A percentile compares a stretch with the other conserved stretches of the same genome.
Evolutionary conservation across 2,113 vertebrate genomes (phyloP).

Genomic region (Protobothrops flavoviridis): DNA sequence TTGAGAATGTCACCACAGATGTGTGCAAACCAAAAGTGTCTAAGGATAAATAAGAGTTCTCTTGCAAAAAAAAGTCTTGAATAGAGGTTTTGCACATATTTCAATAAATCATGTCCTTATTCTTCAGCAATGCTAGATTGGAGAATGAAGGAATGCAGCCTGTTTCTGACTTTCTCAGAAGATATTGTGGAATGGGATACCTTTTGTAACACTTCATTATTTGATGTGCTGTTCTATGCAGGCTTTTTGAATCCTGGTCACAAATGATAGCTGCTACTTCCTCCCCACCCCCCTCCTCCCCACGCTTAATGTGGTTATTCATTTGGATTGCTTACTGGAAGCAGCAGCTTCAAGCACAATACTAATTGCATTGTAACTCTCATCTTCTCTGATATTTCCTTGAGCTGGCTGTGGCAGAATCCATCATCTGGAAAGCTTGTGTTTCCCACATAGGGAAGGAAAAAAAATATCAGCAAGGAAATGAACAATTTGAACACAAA

Average conservation of each 20-base stretch:
- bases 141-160: not conserved
- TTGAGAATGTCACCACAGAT: not conserved
- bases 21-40: not conserved
- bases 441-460: not conserved
- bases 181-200: not conserved
- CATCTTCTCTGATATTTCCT: not conserved
- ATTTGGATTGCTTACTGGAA: not conserved
- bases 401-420: not conserved
- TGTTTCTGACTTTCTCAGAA: not conserved
- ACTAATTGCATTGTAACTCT: not conserved
- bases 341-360: not conserved
- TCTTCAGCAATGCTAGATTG: not conserved
- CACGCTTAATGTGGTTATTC: not conserved
- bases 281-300: not conserved
- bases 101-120: not conserved
- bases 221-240: not conserved
- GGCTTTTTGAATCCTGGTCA: not conserved
- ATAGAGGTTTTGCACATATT: not conserved
- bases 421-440: not conserved
- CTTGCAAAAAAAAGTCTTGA: not conserved
- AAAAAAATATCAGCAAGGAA: not conserved
- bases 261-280: not conserved
- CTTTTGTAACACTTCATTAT: not conserved
- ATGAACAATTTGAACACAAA: not conserved
- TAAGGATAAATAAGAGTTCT: not conserved